Conservation (phyloP, 2,888 invertebrate species). For the Eristalis intricaria region DNA sequence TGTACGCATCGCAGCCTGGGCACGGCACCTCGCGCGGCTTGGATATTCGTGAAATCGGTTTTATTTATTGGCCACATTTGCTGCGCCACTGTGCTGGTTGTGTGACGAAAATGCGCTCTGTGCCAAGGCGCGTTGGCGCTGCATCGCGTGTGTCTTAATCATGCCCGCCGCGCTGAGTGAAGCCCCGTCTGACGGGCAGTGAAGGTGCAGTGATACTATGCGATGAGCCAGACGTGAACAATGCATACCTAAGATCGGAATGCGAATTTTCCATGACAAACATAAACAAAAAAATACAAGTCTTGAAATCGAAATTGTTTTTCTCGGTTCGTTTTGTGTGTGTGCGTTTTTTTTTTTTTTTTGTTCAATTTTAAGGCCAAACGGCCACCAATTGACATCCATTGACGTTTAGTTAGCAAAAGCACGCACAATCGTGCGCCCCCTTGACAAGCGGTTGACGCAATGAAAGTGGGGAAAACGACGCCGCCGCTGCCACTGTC, state of each 20-base stretch:
- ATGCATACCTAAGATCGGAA: conserved; percentile 35
- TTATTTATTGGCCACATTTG: conserved; percentile 39
- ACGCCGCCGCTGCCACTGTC: neutral
- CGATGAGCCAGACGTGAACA: conserved; percentile 47
- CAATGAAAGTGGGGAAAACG: conserved; percentile 60
- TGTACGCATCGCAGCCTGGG: conserved; percentile 32
- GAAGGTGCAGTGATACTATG: conserved; percentile 49
- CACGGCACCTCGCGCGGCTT: conserved; percentile 14
- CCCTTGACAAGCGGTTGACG: conserved; percentile 53
- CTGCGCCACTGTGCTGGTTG: neutral
- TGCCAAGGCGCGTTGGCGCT: conserved; percentile 50
- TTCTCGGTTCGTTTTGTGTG: conserved; percentile 30
- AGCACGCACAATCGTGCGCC: conserved; percentile 43
- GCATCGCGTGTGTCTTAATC: conserved; percentile 14
- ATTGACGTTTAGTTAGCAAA: conserved; percentile 50
- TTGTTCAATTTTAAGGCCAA: conserved; percentile 43
- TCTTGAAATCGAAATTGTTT: conserved; percentile 18
- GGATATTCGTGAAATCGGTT: conserved; percentile 28
- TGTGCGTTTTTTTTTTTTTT: neutral
- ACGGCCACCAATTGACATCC: conserved; percentile 51
- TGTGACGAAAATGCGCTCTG: conserved; percentile 51
- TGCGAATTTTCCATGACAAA: conserved; percentile 51
- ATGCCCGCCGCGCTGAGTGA: neutral
- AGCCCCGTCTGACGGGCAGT: conserved; percentile 19
- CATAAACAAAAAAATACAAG: neutral